Conservation (phyloP, 2,113 vertebrate genomes). For the Sphyrna mokarran region DNA sequence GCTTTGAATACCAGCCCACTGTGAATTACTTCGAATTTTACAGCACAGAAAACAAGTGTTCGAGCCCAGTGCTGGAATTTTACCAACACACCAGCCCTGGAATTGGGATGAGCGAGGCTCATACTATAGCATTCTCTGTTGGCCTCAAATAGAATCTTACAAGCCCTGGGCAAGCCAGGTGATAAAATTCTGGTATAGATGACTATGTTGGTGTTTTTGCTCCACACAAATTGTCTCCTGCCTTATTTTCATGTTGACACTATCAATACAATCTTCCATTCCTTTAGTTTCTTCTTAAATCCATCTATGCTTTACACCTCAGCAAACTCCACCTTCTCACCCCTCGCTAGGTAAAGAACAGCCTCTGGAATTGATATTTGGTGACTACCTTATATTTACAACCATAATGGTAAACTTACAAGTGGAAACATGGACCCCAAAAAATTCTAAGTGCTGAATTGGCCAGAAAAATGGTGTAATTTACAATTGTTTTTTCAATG, state of each 20-base stretch:
- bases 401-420: not conserved
- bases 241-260: not conserved
- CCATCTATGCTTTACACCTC: not conserved
- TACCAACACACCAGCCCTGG: too few relatives aligned
- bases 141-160: too few relatives aligned
- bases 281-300: not conserved
- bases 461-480: too few relatives aligned
- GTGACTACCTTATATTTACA: not conserved
- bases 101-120: too few relatives aligned
- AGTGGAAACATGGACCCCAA: too few relatives aligned
- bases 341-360: not conserved
- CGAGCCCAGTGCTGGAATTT: too few relatives aligned
- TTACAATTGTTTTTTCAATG: too few relatives aligned
- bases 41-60: not conserved
- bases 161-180: too few relatives aligned
- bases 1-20: not conserved
- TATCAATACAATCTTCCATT: not conserved
- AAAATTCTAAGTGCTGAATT: too few relatives aligned
- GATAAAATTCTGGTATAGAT: too few relatives aligned
- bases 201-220: not conserved
- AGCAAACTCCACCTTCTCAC: not conserved
- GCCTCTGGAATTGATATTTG: not conserved
- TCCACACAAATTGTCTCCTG: not conserved
- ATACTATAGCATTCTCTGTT: too few relatives aligned
- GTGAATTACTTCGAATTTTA: not conserved